Conservation (phyloP, 2,888 invertebrate genomes). For the Tuta absoluta region DNA sequence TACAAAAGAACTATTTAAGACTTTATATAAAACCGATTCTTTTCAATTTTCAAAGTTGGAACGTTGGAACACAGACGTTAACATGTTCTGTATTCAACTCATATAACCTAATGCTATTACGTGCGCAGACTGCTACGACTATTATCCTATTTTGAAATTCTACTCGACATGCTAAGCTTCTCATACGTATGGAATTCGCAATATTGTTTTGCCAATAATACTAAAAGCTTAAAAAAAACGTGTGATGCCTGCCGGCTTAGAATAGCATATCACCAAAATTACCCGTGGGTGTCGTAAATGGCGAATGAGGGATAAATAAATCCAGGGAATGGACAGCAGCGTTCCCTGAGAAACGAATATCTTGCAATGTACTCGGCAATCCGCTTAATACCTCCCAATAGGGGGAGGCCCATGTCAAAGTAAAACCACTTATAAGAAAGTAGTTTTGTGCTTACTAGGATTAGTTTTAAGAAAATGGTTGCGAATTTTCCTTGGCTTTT, state of each 20-base stretch:
- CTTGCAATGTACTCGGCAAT: too few relatives aligned
- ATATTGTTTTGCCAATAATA: too few relatives aligned
- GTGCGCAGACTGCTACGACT: conserved; percentile 30
- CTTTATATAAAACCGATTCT: not conserved
- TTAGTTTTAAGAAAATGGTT: not conserved
- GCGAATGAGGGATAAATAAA: too few relatives aligned
- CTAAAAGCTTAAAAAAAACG: too few relatives aligned
- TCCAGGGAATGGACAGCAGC: too few relatives aligned
- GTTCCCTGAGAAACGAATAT: too few relatives aligned
- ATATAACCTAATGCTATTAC: conserved; percentile 22
- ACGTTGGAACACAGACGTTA: conserved; percentile 10
- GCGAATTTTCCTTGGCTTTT: not conserved
- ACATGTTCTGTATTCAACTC: conserved; percentile 26
- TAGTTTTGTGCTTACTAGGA: not conserved
- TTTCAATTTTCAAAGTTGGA: conserved; percentile 24
- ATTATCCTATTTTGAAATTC: not conserved
- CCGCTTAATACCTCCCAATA: too few relatives aligned
- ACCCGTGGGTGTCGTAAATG: too few relatives aligned
- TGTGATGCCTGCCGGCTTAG: too few relatives aligned
- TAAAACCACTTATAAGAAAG: too few relatives aligned
- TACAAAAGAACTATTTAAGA: not conserved
- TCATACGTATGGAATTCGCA: not conserved
- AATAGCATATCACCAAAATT: too few relatives aligned
- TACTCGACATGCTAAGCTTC: conserved; percentile 6
- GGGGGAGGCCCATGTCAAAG: too few relatives aligned